phyloP scores from a whole-genome alignment of 2,113 vertebrate species.

The Malurus elegans region DNA sequence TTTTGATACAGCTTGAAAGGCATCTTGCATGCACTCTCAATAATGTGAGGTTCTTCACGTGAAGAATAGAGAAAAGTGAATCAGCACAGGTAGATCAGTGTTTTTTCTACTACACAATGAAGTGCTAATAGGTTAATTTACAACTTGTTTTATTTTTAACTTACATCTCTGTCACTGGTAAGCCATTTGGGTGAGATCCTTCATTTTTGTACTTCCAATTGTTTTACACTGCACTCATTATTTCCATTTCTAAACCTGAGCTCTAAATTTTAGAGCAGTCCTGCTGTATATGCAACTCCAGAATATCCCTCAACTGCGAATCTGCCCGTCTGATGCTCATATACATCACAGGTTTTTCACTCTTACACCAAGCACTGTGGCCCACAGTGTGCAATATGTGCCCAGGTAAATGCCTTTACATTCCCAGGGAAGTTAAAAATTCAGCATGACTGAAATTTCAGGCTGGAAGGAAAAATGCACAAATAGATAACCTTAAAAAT shows the following conservation, averaged over 20 bases:
- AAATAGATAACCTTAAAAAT: background rate
- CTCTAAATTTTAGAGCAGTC: background rate
- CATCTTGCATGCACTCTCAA: background rate
- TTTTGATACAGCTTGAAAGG: background rate
- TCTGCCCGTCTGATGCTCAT: fast-evolving
- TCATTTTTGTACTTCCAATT: background rate
- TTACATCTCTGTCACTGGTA: background rate
- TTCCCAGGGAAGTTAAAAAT: background rate
- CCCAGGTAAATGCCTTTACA: background rate
- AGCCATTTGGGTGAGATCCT: background rate
- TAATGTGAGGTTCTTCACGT: background rate
- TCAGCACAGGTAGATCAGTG: background rate
- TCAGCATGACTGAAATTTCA: background rate
- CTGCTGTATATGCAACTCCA: background rate
- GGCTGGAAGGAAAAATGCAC: background rate
- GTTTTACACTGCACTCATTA: background rate
- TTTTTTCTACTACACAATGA: background rate
- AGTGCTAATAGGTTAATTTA: conserved; percentile 25
- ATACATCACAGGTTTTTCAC: background rate
- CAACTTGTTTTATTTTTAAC: conserved; percentile 9
- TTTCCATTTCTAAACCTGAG: background rate
- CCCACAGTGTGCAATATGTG: background rate
- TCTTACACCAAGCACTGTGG: background rate
- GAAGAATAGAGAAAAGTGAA: background rate
- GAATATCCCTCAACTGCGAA: background rate